A percentile compares a stretch with the other conserved stretches of the same genome.
phyloP scores from a whole-genome alignment of 1,140 invertebrate genomes.

The Hycleus phaleratus region DNA sequence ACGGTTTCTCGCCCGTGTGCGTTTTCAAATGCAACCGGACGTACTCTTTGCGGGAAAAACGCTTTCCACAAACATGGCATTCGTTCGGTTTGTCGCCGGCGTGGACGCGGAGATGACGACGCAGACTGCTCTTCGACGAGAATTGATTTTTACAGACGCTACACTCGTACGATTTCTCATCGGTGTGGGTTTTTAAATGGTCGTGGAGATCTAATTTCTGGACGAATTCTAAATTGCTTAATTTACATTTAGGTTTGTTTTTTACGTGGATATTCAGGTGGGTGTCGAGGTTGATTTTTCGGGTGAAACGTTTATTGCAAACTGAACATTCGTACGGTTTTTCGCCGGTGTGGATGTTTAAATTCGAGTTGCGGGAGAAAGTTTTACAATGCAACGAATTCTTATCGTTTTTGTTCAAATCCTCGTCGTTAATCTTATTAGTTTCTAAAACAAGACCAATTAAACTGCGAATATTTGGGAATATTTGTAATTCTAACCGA shows the following conservation, averaged over 20 bases:
- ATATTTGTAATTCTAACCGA: too few relatives aligned
- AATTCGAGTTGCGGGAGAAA: too few relatives aligned
- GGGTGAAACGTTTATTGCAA: conserved; percentile 62
- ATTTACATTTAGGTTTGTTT: conserved; percentile 31
- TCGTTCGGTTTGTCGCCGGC: conserved; percentile 22
- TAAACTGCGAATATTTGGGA: too few relatives aligned
- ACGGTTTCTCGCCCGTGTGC: conserved; percentile 56
- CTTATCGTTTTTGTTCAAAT: too few relatives aligned
- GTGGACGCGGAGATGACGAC: conserved; percentile 23
- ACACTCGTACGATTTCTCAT: conserved; percentile 30
- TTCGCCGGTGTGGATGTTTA: conserved; percentile 42
- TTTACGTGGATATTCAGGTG: conserved; percentile 25
- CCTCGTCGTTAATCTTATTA: too few relatives aligned
- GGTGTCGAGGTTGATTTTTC: conserved; percentile 37
- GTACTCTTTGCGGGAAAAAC: not conserved
- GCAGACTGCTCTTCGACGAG: conserved; percentile 20
- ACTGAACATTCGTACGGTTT: conserved; percentile 64
- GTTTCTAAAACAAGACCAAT: too few relatives aligned
- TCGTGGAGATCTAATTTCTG: conserved; percentile 33
- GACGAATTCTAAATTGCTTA: conserved; percentile 30
- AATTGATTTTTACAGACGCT: conserved; percentile 30
- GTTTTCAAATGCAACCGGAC: conserved; percentile 22
- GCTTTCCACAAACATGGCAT: conserved; percentile 11
- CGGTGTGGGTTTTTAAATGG: conserved; percentile 33
- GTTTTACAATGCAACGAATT: too few relatives aligned